These are phyloP conservation scores for Zaprionus camerounensis DNA, from an alignment of 1,140 invertebrate species.

Conservation along the genomic window DNA sequence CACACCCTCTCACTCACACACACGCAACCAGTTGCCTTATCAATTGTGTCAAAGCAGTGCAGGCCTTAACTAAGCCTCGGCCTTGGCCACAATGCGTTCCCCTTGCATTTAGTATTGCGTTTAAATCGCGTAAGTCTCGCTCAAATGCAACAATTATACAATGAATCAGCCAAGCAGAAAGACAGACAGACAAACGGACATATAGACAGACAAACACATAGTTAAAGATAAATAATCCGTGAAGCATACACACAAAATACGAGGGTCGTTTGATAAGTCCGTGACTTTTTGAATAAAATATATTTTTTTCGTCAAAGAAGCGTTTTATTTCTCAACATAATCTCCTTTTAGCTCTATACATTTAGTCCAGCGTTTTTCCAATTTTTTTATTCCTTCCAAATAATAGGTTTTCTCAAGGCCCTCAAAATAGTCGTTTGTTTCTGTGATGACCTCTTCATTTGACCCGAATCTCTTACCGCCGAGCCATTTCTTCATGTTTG, in stretches of 20 bases:
- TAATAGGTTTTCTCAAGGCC: too few species aligned
- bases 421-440: too few species aligned
- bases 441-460: too few species aligned
- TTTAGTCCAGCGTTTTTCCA: too few species aligned
- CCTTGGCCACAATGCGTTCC: neutral
- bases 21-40: neutral
- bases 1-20: neutral
- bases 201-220: neutral
- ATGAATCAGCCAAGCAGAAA: neutral
- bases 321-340: too few species aligned
- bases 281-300: too few species aligned
- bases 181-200: neutral
- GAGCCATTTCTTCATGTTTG: too few species aligned
- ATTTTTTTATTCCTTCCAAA: too few species aligned
- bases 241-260: neutral
- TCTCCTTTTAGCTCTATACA: too few species aligned
- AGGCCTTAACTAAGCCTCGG: neutral
- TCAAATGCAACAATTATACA: neutral
- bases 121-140: neutral
- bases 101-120: neutral
- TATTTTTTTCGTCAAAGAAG: too few species aligned
- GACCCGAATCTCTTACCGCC: too few species aligned
- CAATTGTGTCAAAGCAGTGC: neutral
- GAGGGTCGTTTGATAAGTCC: too few species aligned
- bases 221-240: neutral